A percentile compares a stretch with the other conserved stretches of the same genome.
These are phyloP conservation scores for Colletes latitarsis DNA, from an alignment of 1,140 invertebrate species.

Conservation along the genomic window DNA sequence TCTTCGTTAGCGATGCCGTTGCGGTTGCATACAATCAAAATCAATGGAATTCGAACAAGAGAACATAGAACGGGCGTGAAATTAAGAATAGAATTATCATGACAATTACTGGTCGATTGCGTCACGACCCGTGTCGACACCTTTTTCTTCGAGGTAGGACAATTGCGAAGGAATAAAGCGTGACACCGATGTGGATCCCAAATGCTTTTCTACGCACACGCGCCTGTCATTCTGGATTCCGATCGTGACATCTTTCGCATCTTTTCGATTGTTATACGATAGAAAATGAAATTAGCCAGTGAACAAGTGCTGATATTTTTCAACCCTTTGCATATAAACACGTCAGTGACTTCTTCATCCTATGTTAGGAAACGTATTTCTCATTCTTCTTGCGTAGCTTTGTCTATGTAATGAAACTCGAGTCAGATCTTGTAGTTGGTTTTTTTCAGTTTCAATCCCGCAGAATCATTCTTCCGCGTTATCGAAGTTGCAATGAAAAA, in stretches of 20 bases:
- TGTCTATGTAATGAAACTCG: no score
- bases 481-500: background rate
- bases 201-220: constrained; percentile 11
- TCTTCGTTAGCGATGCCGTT: constrained; percentile 11
- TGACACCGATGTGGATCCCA: constrained; percentile 14
- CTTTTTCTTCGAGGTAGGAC: constrained; percentile 24
- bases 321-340: no score
- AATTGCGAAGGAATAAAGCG: constrained; percentile 32
- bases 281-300: no score
- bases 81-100: constrained; percentile 49
- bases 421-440: no score
- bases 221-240: background rate
- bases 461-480: background rate
- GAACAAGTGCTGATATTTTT: no score
- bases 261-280: no score
- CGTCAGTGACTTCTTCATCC: no score
- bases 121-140: constrained; percentile 37
- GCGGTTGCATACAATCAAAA: constrained; percentile 32
- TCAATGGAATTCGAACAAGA: constrained; percentile 29
- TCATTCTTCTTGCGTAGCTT: no score
- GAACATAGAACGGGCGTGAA: constrained; percentile 11
- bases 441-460: background rate
- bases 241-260: background rate
- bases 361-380: no score
- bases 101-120: constrained; percentile 45